A percentile compares a stretch with the other conserved stretches of the same genome.
phyloP scores from a whole-genome alignment of 2,797 vertebrate species.

The Anguilla obscura region DNA sequence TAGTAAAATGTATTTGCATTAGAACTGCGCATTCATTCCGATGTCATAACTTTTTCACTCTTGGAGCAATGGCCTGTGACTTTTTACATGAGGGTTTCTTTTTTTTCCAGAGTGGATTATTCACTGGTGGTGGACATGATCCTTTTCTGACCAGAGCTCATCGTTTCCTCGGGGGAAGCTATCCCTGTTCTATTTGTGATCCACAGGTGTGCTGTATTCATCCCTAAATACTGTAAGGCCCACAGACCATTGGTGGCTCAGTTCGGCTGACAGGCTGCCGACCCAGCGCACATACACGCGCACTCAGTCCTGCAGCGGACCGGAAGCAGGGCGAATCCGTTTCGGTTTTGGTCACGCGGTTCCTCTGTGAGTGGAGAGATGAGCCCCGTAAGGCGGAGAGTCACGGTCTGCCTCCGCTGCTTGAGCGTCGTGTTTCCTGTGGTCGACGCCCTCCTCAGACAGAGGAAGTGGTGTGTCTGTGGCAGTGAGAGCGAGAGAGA shows the following conservation, averaged over 20 bases:
- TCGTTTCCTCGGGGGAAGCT: background rate
- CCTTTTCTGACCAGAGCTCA: background rate
- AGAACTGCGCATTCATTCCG: too few species aligned
- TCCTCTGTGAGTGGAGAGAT: background rate
- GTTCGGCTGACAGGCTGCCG: background rate
- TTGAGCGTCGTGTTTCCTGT: background rate
- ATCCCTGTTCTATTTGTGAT: background rate
- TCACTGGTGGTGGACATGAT: background rate
- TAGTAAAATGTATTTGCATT: background rate
- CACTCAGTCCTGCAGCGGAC: too few species aligned
- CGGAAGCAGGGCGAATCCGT: background rate
- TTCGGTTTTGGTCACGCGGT: background rate
- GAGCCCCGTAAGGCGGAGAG: background rate
- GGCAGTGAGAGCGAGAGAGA: background rate
- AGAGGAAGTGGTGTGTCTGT: slow-evolving; percentile 1
- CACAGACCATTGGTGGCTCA: background rate
- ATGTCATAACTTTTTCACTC: too few species aligned
- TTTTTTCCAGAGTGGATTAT: background rate
- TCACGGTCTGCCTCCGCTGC: background rate
- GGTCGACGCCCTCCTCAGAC: background rate
- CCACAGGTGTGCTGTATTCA: background rate
- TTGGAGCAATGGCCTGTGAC: background rate
- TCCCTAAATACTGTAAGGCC: background rate
- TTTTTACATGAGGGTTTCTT: background rate
- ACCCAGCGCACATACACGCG: background rate